Evolutionary conservation across 2,888 invertebrate genomes (phyloP).

Genomic region (Eilema depressum): DNA sequence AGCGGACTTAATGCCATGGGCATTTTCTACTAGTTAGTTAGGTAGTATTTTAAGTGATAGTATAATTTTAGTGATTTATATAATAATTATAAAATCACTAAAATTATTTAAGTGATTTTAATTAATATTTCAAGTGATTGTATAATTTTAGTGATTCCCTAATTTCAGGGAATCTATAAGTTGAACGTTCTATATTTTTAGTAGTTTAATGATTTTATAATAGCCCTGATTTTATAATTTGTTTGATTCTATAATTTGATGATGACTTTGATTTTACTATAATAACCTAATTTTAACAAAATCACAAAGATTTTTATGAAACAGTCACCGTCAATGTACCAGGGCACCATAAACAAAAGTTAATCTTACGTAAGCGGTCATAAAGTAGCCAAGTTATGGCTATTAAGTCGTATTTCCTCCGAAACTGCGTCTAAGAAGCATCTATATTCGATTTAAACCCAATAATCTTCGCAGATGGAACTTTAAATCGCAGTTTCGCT

Average conservation of each 20-base stretch:
- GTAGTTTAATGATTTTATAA: too few species aligned
- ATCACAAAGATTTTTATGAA: conserved; percentile 18
- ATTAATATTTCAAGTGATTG: too few species aligned
- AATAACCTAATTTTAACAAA: neutral
- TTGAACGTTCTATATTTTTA: too few species aligned
- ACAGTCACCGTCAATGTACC: conserved; percentile 34
- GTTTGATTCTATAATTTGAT: neutral
- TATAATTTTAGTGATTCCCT: too few species aligned
- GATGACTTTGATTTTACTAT: neutral
- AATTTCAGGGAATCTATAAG: too few species aligned
- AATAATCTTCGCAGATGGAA: conserved; percentile 60
- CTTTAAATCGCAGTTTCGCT: conserved; percentile 60
- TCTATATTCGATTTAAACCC: conserved; percentile 62
- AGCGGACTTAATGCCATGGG: too few species aligned
- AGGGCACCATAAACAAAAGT: conserved; percentile 51
- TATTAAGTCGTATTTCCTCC: conserved; percentile 53
- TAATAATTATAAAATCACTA: too few species aligned
- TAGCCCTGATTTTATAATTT: too few species aligned
- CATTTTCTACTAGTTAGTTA: too few species aligned
- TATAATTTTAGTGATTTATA: too few species aligned
- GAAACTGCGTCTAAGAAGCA: conserved; percentile 59
- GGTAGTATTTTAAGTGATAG: too few species aligned
- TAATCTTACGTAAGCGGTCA: conserved; percentile 46
- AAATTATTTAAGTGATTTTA: too few species aligned
- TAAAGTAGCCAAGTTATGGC: conserved; percentile 57